Percentiles rank a stretch among this genome's conserved stretches.
phyloP scores from a whole-genome alignment of 2,888 invertebrate genomes.

The Sialis fuliginosa region DNA sequence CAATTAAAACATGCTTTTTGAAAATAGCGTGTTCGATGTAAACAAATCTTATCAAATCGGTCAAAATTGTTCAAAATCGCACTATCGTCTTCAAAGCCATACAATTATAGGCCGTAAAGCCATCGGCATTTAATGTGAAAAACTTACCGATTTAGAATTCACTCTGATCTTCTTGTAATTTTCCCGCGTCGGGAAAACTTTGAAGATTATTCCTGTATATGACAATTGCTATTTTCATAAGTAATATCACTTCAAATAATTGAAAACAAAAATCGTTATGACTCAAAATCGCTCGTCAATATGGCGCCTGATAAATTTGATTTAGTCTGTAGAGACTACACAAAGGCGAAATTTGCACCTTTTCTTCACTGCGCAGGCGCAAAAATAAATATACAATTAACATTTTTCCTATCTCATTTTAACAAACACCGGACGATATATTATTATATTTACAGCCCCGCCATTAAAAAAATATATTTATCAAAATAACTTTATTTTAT shows the following conservation, averaged over 20 bases:
- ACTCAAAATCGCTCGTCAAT: conserved; percentile 1
- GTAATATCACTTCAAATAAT: no score
- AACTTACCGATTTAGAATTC: conserved; percentile 15
- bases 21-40: no score
- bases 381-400: no score
- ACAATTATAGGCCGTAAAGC: conserved; percentile 27
- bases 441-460: no score
- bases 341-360: background rate
- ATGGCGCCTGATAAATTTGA: background rate
- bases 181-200: no score
- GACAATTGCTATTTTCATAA: no score
- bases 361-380: background rate
- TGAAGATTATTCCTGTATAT: no score
- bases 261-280: background rate
- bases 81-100: conserved; percentile 10
- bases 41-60: no score
- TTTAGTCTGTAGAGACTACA: background rate
- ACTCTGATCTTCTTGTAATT: no score
- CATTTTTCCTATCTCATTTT: background rate
- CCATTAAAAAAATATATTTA: no score
- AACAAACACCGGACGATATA: background rate
- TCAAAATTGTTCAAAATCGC: conserved; percentile 5
- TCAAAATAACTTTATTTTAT: no score
- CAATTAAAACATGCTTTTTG: no score
- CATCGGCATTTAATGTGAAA: conserved; percentile 19